A percentile compares a stretch with the other conserved stretches of the same genome.
These are phyloP conservation scores for Drosophila pseudotalamancana DNA, from an alignment of 2,888 invertebrate species.

Conservation along the genomic window DNA sequence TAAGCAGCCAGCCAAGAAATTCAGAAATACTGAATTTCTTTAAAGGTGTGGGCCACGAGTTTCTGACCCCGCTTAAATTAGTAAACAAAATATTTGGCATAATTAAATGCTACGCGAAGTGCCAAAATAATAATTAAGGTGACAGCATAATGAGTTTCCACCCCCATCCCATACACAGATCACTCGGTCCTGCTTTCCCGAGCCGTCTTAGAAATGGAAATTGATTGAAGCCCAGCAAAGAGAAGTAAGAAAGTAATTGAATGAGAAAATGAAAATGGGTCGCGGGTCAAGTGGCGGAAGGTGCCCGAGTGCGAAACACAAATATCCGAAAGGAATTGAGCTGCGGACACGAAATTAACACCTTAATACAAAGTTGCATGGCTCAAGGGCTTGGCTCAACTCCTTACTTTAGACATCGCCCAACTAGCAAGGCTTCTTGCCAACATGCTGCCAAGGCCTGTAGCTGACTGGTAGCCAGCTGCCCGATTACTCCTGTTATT, in stretches of 20 bases:
- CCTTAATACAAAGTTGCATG: neutral
- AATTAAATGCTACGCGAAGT: constrained; percentile 67
- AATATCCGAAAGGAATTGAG: constrained; percentile 20
- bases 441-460: constrained; percentile 3
- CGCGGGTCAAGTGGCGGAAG: constrained; percentile 9
- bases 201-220: constrained; percentile 38
- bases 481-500: neutral
- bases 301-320: constrained; percentile 36
- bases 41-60: neutral
- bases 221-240: constrained; percentile 44
- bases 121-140: constrained; percentile 72
- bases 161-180: neutral
- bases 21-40: too few relatives aligned
- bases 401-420: neutral
- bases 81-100: constrained; percentile 61
- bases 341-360: constrained; percentile 7
- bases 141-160: constrained; percentile 67
- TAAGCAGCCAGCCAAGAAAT: too few relatives aligned
- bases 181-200: neutral
- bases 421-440: neutral
- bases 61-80: constrained; percentile 29
- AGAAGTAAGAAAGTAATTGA: constrained; percentile 55
- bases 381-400: neutral
- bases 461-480: constrained; percentile 1
- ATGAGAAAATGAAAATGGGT: constrained; percentile 22